A percentile compares a stretch with the other conserved stretches of the same genome.
Evolutionary conservation across 2,113 vertebrate genomes (phyloP).

Genomic region (Calyptommatus sinebrachiatus): DNA sequence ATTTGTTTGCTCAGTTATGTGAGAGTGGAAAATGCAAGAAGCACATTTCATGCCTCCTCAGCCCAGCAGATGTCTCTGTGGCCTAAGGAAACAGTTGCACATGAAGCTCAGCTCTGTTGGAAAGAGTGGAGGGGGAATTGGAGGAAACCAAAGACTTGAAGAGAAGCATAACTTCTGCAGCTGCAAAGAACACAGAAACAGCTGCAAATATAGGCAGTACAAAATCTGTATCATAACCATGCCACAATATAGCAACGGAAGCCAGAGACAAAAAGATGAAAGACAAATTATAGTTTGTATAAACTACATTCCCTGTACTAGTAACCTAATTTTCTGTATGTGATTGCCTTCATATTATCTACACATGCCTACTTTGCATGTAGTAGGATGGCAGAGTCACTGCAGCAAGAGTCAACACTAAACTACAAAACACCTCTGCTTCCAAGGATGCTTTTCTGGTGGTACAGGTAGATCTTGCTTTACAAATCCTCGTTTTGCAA

Average conservation of each 20-base stretch:
- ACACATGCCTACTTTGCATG: neutral
- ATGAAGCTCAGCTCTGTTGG: neutral
- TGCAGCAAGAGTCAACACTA: no score
- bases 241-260: neutral
- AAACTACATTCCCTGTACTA: neutral
- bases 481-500: no score
- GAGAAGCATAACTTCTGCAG: neutral
- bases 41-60: neutral
- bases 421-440: no score
- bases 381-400: no score
- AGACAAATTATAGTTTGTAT: neutral
- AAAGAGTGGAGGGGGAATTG: neutral
- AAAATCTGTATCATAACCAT: slow-evolving; percentile 13
- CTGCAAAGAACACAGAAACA: neutral
- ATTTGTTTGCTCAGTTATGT: neutral
- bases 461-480: no score
- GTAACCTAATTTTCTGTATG: neutral
- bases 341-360: neutral
- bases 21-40: neutral
- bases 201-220: neutral
- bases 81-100: slow-evolving; percentile 4
- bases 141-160: neutral
- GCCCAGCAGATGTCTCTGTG: neutral
- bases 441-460: neutral
- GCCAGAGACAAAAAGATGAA: neutral